Base-by-base conservation (phyloP, 2,113 vertebrate genomes). In the Eurystomus gularis region DNA sequence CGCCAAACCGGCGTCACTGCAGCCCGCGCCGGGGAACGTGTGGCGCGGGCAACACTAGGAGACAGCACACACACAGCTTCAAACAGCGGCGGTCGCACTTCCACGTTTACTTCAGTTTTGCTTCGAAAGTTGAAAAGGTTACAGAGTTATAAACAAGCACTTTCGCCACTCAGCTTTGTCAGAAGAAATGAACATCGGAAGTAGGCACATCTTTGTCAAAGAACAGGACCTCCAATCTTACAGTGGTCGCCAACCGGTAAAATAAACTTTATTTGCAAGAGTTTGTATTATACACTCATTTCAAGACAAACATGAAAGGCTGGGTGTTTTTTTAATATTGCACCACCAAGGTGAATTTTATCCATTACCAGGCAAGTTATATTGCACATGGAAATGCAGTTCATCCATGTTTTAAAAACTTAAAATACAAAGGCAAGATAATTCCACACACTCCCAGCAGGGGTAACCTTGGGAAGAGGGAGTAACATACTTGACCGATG, bases 131-230 rank as follows among this genome's bases (percentile, higher is more conserved):
- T 92, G 93, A 93, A 96, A 96, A 96, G 90, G 86, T 89, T 94
- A 88, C 17, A 95, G 72, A 86, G 60, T 86, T 91, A 93, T 52
- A 92, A 96, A 97, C 79, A 97, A 97, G 86, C 71, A 75, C n/a
- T 72, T 86, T 82, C 77, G 65, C 85, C 78, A 90, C 94, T 96
- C 92, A 93, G 71, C 96, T 97, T 97, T 95, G 71, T 94, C 91
- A 90, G 69, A 93, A 92, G 93, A 96, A 96, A 77, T 80, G 48
- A 95, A 93, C 86, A 78, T 44, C 86, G 62, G 65, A 96, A 96
- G 68, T 96, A 97, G 96, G 96, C 96, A 98, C 97, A 94, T 97
- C 70, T 93, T 96, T 80, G 58, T 96, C 94, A 90, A 60, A 90
- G 52, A 92, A 94, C 81, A 97, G 84, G 92, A 94, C 73, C 94